Evolutionary conservation across 2,888 invertebrate species (phyloP), one percentile per base, ranked within the genome.

Genomic region (Ceramica pisi): DNA sequence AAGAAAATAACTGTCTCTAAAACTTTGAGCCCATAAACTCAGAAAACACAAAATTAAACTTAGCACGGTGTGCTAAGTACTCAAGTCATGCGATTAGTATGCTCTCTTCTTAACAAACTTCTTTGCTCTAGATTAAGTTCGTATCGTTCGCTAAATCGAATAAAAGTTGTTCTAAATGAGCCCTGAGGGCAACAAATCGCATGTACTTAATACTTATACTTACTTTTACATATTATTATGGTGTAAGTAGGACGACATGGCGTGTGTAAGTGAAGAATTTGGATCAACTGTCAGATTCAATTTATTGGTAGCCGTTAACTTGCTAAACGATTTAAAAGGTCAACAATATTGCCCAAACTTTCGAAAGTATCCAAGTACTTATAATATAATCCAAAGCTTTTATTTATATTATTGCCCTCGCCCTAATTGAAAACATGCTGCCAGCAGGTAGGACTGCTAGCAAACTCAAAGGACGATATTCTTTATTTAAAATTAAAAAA

Each of bases 131-230:
- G 2, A 8, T 26, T 21, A 21, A 0, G 0, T 38, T n/a, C 5
- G 4, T 14, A 21, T 35, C 16, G 53, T 44, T 50, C 2, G 19
- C 1, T 10, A 3, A 8, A 6, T 23, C 14, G 9, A 53, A 59
- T 64, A 38, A 73, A 55, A 23, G 51, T 74, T 59, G 23, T 48
- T 53, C 6, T 21, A 71, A 72, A 64, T 56, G 12, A 26, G n/a
- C 50, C 73, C 26, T 19, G 31, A 44, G 19, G 23, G 23, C 26
- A 63, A 48, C 23, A 12, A 55, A 31, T 64, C 16, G 6, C 50
- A 51, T 6, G 50, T 8, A 48, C 44, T 5, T 38, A 31, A 31
- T n/a, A n/a, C n/a, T n/a, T n/a, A 6, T 31, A 31, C 2, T 31
- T 31, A 31, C 21, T 16, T 16, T 21, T 12, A 8, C n/a, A n/a